Percentiles rank a stretch among this genome's conserved stretches.
Conservation (phyloP, 2,888 invertebrate species). For the Pediacus dermestoides region DNA sequence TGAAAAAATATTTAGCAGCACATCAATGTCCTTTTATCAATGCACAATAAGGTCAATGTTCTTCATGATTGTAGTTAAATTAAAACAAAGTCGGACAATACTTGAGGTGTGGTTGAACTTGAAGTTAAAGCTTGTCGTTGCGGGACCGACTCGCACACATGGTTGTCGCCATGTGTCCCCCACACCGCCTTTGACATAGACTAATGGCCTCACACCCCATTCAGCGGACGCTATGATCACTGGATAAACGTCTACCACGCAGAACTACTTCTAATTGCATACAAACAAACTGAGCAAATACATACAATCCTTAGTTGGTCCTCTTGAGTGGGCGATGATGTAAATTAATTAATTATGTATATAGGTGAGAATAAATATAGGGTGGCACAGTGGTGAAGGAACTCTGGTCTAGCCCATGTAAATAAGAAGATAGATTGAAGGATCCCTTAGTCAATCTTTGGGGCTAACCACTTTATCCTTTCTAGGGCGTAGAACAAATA, state of each 20-base stretch:
- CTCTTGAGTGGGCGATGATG: too few species aligned
- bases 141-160: slow-evolving; percentile 15
- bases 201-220: slow-evolving; percentile 19
- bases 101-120: slow-evolving; percentile 24
- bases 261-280: slow-evolving; percentile 5
- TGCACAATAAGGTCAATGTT: slow-evolving; percentile 18
- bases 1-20: too few species aligned
- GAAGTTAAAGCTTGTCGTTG: slow-evolving; percentile 8
- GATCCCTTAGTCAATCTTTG: too few species aligned
- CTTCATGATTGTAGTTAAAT: slow-evolving; percentile 20
- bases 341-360: too few species aligned
- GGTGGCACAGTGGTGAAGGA: too few species aligned
- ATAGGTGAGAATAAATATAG: too few species aligned
- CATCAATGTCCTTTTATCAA: too few species aligned
- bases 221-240: slow-evolving; percentile 3
- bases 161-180: slow-evolving; percentile 22
- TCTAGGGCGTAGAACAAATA: too few species aligned
- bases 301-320: too few species aligned
- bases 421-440: too few species aligned
- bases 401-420: too few species aligned
- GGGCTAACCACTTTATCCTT: too few species aligned
- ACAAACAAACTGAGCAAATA: slow-evolving; percentile 4
- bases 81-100: slow-evolving; percentile 23
- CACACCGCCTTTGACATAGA: slow-evolving; percentile 24
- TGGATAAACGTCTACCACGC: slow-evolving; percentile 2